Percentiles rank a stretch among this genome's conserved stretches.
These are phyloP conservation scores for Acarapis woodi DNA, from an alignment of 1,140 invertebrate species.

Conservation along the genomic window DNA sequence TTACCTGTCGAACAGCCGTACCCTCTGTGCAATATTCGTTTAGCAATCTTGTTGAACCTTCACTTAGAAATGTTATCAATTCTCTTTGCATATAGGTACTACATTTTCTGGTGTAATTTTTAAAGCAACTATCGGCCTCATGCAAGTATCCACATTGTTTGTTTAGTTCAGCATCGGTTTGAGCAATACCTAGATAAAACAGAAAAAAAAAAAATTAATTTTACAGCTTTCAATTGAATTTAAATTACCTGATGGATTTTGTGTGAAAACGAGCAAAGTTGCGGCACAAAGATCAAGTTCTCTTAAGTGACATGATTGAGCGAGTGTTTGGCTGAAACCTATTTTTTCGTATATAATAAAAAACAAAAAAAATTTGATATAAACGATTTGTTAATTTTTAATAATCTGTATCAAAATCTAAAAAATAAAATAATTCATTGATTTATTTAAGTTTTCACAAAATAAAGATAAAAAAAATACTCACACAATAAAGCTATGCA, in stretches of 20 bases:
- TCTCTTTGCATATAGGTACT: constrained; percentile 13
- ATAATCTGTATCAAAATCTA: too few relatives aligned
- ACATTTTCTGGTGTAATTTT: constrained; percentile 13
- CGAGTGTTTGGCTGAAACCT: background rate
- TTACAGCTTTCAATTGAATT: background rate
- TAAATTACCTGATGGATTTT: constrained; percentile 9
- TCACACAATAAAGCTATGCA: too few relatives aligned
- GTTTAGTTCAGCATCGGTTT: constrained; percentile 10
- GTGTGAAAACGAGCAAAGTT: constrained; percentile 11
- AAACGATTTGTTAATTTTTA: too few relatives aligned
- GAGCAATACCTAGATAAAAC: constrained; percentile 8
- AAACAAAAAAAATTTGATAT: too few relatives aligned
- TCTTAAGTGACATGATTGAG: constrained; percentile 10
- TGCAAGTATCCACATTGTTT: constrained; percentile 12
- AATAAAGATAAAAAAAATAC: too few relatives aligned
- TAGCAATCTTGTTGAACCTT: constrained; percentile 12
- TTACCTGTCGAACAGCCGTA: constrained; percentile 5
- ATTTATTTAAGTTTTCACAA: too few relatives aligned
- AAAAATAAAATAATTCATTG: too few relatives aligned
- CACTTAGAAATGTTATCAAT: constrained; percentile 13
- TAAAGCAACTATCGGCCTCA: constrained; percentile 14
- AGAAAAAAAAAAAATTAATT: background rate
- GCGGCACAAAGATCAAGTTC: constrained; percentile 12
- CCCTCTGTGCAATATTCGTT: constrained; percentile 13
- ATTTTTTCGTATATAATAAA: too few relatives aligned